Percentiles rank a stretch among this genome's conserved stretches.
Evolutionary conservation across 2,888 invertebrate species (phyloP).

Genomic region (Hyalella azteca): DNA sequence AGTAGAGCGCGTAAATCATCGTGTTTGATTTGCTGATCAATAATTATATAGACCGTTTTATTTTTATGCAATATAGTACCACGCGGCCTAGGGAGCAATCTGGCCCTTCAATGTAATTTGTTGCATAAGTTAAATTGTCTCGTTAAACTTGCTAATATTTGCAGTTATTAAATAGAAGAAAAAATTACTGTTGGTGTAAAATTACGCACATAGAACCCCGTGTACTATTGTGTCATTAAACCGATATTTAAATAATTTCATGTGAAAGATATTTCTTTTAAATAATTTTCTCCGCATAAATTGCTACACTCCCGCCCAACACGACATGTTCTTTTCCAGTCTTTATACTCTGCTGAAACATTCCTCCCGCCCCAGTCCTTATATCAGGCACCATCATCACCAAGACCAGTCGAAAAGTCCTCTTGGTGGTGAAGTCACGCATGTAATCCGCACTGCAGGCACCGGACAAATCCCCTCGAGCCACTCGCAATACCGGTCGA

Average conservation of each 20-base stretch:
- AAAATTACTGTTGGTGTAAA: not conserved
- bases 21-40: too few relatives aligned
- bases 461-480: not conserved
- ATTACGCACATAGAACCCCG: not conserved
- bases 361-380: not conserved
- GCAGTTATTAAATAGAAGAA: not conserved
- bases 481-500: not conserved
- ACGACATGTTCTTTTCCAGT: not conserved
- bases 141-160: too few relatives aligned
- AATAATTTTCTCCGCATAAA: not conserved
- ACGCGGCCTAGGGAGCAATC: too few relatives aligned
- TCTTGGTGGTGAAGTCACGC: conserved; percentile 22
- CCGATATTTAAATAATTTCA: too few relatives aligned
- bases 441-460: conserved; percentile 31
- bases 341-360: not conserved
- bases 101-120: too few relatives aligned
- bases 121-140: too few relatives aligned
- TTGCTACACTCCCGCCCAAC: not conserved
- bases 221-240: not conserved
- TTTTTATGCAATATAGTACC: too few relatives aligned
- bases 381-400: not conserved
- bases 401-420: not conserved
- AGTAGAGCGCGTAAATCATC: too few relatives aligned
- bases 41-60: too few relatives aligned
- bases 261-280: not conserved